phyloP scores from a whole-genome alignment of 2,888 invertebrate species.

The Melipona bicolor region DNA sequence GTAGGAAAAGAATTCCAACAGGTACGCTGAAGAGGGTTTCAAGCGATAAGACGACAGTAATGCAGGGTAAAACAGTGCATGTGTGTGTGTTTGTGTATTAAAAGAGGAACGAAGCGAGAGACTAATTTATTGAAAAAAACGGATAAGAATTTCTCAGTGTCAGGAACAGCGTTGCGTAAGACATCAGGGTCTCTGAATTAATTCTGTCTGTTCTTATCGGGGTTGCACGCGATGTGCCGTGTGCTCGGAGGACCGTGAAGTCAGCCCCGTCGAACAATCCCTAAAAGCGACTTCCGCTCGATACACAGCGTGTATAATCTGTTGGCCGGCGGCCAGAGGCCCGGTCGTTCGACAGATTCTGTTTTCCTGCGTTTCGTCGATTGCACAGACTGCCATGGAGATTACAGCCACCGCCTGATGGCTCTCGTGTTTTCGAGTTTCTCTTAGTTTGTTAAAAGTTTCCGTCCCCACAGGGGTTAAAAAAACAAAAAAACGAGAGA shows the following conservation, averaged over 20 bases:
- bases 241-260: slow-evolving; percentile 4
- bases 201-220: slow-evolving; percentile 13
- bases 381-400: slow-evolving; percentile 27
- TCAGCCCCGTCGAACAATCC: slow-evolving; percentile 23
- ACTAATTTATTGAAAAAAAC: not conserved
- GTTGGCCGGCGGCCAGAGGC: slow-evolving; percentile 40
- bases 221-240: not conserved
- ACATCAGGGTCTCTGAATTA: not conserved
- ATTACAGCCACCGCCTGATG: slow-evolving; percentile 42
- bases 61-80: too few species aligned
- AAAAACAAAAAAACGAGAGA: too few species aligned
- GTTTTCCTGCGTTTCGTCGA: slow-evolving; percentile 53
- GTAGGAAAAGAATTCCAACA: not conserved
- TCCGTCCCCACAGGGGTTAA: not conserved
- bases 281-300: slow-evolving; percentile 42
- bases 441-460: slow-evolving; percentile 58
- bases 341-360: slow-evolving; percentile 41
- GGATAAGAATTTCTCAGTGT: not conserved
- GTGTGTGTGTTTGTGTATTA: not conserved
- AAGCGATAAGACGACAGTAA: not conserved
- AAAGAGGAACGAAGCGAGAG: not conserved
- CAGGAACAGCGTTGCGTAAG: not conserved
- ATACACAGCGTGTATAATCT: slow-evolving; percentile 45
- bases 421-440: slow-evolving; percentile 52
- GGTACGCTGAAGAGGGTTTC: not conserved